A percentile compares a stretch with the other conserved stretches of the same genome.
Evolutionary conservation across 2,797 vertebrate species (phyloP).

Genomic region (Acipenser transmontanus): DNA sequence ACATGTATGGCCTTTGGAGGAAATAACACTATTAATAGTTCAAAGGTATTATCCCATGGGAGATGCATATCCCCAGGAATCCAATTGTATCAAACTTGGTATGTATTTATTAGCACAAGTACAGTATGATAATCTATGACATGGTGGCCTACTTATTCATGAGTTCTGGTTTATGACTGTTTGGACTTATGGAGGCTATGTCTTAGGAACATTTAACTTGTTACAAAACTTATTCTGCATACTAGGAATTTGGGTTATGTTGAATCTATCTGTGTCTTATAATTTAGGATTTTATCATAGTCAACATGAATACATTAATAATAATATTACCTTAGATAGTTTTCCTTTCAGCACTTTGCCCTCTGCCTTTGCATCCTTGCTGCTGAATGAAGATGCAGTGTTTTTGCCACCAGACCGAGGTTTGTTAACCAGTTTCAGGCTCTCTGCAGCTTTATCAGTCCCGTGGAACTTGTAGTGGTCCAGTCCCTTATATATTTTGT

Average conservation of each 20-base stretch:
- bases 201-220: too few relatives aligned
- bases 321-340: conserved; percentile 50
- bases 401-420: conserved; percentile 25
- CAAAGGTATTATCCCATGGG: too few relatives aligned
- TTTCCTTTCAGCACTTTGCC: conserved; percentile 49
- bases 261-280: too few relatives aligned
- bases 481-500: conserved; percentile 51
- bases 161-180: too few relatives aligned
- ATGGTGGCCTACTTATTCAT: too few relatives aligned
- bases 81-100: conserved; percentile 7
- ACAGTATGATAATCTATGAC: not conserved
- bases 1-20: conserved; percentile 50
- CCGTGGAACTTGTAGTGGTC: conserved; percentile 53
- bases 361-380: conserved; percentile 50
- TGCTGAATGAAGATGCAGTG: conserved; percentile 30
- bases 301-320: too few relatives aligned
- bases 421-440: conserved; percentile 33
- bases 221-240: too few relatives aligned
- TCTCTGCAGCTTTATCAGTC: conserved; percentile 21
- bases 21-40: not conserved
- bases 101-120: not conserved
- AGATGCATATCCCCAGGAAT: not conserved
- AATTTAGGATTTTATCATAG: too few relatives aligned
- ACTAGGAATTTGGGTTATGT: too few relatives aligned
- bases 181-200: too few relatives aligned